Conservation (phyloP, 2,888 invertebrate genomes). For the Oscheius sp. region DNA sequence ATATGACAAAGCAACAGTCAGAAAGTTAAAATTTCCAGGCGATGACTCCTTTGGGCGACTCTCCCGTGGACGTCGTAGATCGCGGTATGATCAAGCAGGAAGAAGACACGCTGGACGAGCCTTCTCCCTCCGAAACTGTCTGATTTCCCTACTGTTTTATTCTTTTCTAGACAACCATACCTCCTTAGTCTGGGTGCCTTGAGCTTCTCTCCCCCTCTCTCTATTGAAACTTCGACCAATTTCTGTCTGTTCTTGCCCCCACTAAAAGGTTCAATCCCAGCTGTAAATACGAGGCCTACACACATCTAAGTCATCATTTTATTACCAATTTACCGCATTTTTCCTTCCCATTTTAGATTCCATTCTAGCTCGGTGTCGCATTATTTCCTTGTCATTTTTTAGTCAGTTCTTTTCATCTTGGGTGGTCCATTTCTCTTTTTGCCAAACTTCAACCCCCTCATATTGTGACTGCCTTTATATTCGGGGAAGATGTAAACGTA, state of each 20-base stretch:
- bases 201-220: constrained; percentile 11
- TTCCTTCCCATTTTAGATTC: background rate
- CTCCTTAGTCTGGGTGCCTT: constrained; percentile 31
- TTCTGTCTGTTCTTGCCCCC: background rate
- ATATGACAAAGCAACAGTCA: background rate
- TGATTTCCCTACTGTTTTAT: background rate
- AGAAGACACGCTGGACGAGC: constrained; percentile 27
- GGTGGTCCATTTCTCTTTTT: too few relatives aligned
- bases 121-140: background rate
- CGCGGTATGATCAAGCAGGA: constrained; percentile 37
- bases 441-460: too few relatives aligned
- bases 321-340: background rate
- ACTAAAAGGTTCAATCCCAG: background rate
- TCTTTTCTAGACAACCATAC: constrained; percentile 3
- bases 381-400: too few relatives aligned
- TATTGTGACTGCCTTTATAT: too few relatives aligned
- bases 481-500: too few relatives aligned
- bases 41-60: constrained; percentile 31
- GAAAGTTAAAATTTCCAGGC: constrained; percentile 14
- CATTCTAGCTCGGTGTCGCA: too few relatives aligned
- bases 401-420: too few relatives aligned
- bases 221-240: background rate
- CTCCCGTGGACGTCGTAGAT: constrained; percentile 38
- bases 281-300: constrained; percentile 3
- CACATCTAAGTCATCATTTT: constrained; percentile 8